Evolutionary conservation across 2,888 invertebrate species (phyloP), one percentile per base, ranked within the genome.

Genomic region (Megaustenia siamemsis): DNA sequence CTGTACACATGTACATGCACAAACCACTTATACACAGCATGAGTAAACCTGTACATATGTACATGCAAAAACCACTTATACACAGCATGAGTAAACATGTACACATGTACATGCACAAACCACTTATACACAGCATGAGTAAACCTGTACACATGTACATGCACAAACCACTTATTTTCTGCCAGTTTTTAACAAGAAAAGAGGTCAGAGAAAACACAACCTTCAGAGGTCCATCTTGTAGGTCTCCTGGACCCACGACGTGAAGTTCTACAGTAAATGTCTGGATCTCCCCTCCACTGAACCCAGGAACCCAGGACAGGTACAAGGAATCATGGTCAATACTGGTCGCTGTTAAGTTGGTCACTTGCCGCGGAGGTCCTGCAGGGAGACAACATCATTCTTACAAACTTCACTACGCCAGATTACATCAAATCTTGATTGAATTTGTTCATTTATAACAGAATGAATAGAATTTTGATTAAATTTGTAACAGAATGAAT

Each of bases 281-380:
- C 43, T 77, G 77, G n/a, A 40, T 5, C 63, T 77, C 77, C 12
- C 77, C 77, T 24, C 77, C 77, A 63, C 24, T 77, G 38, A 77
- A 77, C 43, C 77, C 60, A 43, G 77, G 77, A 2, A 21, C n/a
- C 77, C 77, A 77, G 28, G 60, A 77, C 60, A 77, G 28, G 5
- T 10, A 24, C 77, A 63, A 5, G n/a, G 77, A 40, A 24, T 77
- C 43, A 28, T 77, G 60, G n/a, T 15, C 28, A 1, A 77, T 21
- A 10, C 60, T 21, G 24, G n/a, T 43, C 38, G 77, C 63, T 12
- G 77, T 77, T 38, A 77, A 38, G 63, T 77, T 63, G n/a, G 21
- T 6, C 1, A 77, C 60, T 77, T 56, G 12, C 1, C 32, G n/a
- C 10, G 77, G 77, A 40, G 40, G 4, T 38, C 77, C 77, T 77